These are phyloP conservation scores for Bombylius discolor DNA, from an alignment of 2,888 invertebrate species.

Conservation along the genomic window DNA sequence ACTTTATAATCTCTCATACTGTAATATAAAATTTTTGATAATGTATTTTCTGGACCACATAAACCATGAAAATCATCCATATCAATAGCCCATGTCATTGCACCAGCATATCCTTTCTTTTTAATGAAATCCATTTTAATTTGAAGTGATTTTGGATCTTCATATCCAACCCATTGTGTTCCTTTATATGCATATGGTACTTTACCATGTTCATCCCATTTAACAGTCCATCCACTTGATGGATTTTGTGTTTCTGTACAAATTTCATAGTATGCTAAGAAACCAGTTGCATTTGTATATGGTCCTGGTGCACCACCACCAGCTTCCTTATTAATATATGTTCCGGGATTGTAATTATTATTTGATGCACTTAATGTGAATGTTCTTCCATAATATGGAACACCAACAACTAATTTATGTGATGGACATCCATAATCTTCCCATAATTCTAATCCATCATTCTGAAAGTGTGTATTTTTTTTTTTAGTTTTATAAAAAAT, in stretches of 20 bases:
- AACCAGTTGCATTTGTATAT: conserved; percentile 76
- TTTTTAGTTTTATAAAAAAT: background rate
- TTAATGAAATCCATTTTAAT: conserved; percentile 86
- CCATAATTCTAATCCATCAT: conserved; percentile 78
- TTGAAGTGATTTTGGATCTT: conserved; percentile 64
- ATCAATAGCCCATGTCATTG: conserved; percentile 80
- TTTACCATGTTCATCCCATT: conserved; percentile 71
- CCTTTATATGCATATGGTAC: conserved; percentile 78
- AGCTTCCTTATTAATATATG: conserved; percentile 81
- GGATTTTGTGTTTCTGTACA: conserved; percentile 60
- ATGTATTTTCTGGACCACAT: conserved; percentile 63
- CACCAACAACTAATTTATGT: conserved; percentile 75
- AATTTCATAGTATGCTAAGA: conserved; percentile 78
- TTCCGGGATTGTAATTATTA: conserved; percentile 69
- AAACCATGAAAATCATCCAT: conserved; percentile 83
- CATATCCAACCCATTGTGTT: conserved; percentile 85
- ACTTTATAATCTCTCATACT: conserved; percentile 59
- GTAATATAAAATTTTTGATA: conserved; percentile 58
- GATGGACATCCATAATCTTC: conserved; percentile 79
- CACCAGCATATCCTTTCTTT: conserved; percentile 67
- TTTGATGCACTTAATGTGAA: conserved; percentile 71
- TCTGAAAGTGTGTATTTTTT: conserved; percentile 32
- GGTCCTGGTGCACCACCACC: conserved; percentile 76
- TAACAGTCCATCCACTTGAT: conserved; percentile 63
- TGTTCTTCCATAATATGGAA: conserved; percentile 80